Percentiles rank a stretch among this genome's conserved stretches.
These are phyloP conservation scores for Ypsolopha sequella DNA, from an alignment of 2,888 invertebrate species.

Conservation along the genomic window DNA sequence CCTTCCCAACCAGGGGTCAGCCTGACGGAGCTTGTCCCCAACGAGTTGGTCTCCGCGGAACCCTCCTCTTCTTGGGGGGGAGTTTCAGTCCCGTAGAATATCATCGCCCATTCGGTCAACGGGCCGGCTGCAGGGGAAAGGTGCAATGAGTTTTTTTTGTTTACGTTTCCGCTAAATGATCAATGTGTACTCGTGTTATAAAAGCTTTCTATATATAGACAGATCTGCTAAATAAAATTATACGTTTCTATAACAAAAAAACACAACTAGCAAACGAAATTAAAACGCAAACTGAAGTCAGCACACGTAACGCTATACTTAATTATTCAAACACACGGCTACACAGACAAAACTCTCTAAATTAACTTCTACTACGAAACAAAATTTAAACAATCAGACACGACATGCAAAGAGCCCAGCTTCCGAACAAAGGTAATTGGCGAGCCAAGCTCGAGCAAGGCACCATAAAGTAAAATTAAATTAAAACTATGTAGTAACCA, in stretches of 20 bases:
- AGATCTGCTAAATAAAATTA: no score
- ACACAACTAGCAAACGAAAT: neutral
- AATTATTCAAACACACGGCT: constrained; percentile 23
- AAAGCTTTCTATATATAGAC: no score
- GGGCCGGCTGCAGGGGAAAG: constrained; percentile 54
- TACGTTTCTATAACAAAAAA: no score
- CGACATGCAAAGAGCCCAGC: constrained; percentile 47
- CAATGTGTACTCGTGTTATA: no score
- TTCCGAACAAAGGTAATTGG: constrained; percentile 44
- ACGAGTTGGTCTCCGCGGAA: constrained; percentile 68
- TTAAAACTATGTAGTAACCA: constrained; percentile 29
- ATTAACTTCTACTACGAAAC: constrained; percentile 31
- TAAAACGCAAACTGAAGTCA: constrained; percentile 3
- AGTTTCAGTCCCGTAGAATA: constrained; percentile 83
- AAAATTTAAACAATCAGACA: constrained; percentile 42
- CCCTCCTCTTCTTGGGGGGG: constrained; percentile 75
- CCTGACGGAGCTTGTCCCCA: constrained; percentile 33
- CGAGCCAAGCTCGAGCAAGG: constrained; percentile 46
- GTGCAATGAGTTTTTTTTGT: neutral
- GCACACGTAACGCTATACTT: constrained; percentile 3
- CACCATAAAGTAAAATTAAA: constrained; percentile 38
- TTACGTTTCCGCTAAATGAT: neutral
- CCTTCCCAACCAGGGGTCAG: constrained; percentile 23
- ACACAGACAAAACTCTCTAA: constrained; percentile 22
- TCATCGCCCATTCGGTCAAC: constrained; percentile 83